Conservation (phyloP, 2,113 vertebrate species). For the Ardeotis arabs region DNA sequence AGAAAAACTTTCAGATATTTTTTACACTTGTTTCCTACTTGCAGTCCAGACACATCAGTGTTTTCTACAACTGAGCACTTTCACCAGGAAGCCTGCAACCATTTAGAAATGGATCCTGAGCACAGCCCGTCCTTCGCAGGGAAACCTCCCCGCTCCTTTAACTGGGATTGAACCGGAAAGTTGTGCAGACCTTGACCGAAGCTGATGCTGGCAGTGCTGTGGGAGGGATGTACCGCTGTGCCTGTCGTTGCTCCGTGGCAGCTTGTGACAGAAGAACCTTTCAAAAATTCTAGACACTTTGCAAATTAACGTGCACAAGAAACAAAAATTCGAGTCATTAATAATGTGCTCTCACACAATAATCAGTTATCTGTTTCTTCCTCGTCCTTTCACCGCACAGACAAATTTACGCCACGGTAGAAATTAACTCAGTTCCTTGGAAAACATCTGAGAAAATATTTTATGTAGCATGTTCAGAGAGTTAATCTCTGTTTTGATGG, state of each 20-base stretch:
- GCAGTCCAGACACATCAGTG: neutral
- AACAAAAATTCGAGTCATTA: neutral
- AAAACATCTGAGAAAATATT: neutral
- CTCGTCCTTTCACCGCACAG: neutral
- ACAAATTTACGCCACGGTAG: neutral
- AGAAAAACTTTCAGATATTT: neutral
- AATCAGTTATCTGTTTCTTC: neutral
- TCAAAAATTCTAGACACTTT: neutral
- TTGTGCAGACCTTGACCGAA: neutral
- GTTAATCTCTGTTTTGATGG: constrained; percentile 17
- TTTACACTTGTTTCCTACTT: neutral
- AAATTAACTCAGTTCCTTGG: neutral
- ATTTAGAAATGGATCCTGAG: neutral
- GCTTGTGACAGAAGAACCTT: neutral
- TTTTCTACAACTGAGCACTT: neutral
- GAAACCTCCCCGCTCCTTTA: accelerated
- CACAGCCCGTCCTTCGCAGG: neutral
- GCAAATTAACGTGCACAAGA: neutral
- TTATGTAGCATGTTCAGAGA: neutral
- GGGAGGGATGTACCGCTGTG: neutral
- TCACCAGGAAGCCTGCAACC: neutral
- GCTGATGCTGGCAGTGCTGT: neutral
- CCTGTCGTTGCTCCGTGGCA: neutral
- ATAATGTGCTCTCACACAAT: neutral
- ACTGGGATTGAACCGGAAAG: neutral